Evolutionary conservation across 2,797 vertebrate species (phyloP).

Genomic region (Etheostoma nigrum): DNA sequence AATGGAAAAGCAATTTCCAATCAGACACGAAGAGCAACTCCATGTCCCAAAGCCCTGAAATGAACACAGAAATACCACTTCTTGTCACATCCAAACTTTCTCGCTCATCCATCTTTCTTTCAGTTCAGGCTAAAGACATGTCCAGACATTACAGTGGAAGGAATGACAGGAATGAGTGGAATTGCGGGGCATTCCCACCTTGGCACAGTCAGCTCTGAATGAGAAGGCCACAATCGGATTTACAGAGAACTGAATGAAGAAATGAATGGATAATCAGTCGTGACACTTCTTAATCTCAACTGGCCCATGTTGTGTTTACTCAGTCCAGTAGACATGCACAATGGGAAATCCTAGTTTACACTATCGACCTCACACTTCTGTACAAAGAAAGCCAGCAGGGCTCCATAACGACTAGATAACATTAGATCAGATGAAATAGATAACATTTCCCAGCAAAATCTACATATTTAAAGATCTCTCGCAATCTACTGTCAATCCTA

Average conservation of each 20-base stretch:
- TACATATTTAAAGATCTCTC: neutral
- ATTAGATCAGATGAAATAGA: too few species aligned
- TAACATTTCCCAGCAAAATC: neutral
- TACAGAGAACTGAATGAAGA: conserved; percentile 37
- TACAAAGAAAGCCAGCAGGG: neutral
- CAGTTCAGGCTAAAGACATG: conserved; percentile 73
- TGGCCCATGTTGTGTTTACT: neutral
- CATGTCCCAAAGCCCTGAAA: neutral
- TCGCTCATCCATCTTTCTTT: conserved; percentile 19
- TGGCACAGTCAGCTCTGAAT: conserved; percentile 52
- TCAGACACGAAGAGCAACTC: neutral
- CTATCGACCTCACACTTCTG: neutral
- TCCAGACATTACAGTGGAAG: conserved; percentile 79
- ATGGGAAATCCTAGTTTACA: neutral
- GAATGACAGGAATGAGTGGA: conserved; percentile 85
- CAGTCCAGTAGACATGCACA: neutral
- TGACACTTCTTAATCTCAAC: conserved; percentile 1
- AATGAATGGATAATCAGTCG: conserved; percentile 21
- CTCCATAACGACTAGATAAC: neutral
- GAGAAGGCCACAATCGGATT: conserved; percentile 70
- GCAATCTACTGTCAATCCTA: neutral
- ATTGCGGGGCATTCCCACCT: conserved; percentile 85
- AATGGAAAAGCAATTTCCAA: neutral
- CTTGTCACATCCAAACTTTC: conserved; percentile 2
- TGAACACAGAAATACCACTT: neutral